These are phyloP conservation scores for Siniperca chuatsi DNA, from an alignment of 2,113 vertebrate species.

Conservation along the genomic window DNA sequence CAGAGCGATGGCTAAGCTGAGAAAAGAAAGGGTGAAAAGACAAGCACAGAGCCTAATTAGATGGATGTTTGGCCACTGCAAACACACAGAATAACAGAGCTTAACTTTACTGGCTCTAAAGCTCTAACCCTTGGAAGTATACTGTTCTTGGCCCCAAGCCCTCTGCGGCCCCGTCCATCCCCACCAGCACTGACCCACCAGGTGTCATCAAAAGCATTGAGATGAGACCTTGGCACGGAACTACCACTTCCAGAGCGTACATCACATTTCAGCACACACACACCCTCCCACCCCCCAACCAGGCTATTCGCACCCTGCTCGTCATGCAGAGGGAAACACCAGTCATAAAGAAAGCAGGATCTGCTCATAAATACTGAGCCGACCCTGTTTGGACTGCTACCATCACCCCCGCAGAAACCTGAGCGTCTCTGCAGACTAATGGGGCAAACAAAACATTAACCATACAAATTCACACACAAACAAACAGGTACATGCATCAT, in stretches of 20 bases:
- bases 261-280: conserved; percentile 52
- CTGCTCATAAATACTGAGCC: conserved; percentile 63
- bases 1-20: neutral
- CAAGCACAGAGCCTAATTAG: conserved; percentile 26
- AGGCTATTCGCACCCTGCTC: conserved; percentile 49
- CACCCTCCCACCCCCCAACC: neutral
- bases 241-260: conserved; percentile 42
- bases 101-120: conserved; percentile 38
- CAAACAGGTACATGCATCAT: conserved; percentile 1
- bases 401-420: conserved; percentile 50
- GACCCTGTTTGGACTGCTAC: conserved; percentile 31
- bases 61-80: conserved; percentile 49
- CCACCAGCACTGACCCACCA: conserved; percentile 16
- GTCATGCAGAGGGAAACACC: conserved; percentile 71
- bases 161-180: neutral
- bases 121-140: conserved; percentile 21
- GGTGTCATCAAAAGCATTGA: conserved; percentile 47
- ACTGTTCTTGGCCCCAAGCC: conserved; percentile 31
- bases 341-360: conserved; percentile 64
- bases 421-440: conserved; percentile 49
- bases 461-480: conserved; percentile 15
- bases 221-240: conserved; percentile 53
- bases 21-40: conserved; percentile 11
- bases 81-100: conserved; percentile 50
- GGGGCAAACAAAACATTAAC: conserved; percentile 58